Percentiles rank a stretch among this genome's conserved stretches.
phyloP scores from a whole-genome alignment of 1,140 invertebrate species.

The Arion vulgaris region DNA sequence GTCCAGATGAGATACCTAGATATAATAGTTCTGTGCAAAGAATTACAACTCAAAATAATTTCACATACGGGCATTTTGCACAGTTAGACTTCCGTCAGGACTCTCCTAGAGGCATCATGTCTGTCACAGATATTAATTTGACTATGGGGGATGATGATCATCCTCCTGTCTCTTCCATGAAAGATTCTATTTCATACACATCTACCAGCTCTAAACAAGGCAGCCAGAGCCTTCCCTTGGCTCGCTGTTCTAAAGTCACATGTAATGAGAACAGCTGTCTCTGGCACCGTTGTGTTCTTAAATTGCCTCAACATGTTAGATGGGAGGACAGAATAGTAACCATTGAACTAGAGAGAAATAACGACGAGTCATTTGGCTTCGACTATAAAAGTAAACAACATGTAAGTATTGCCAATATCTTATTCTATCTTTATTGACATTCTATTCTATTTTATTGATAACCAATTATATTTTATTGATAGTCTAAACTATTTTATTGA shows the following conservation, averaged over 20 bases:
- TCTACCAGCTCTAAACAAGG: neutral
- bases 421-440: too few species aligned
- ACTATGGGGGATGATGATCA: conserved; percentile 44
- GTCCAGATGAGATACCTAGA: neutral
- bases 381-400: conserved; percentile 22
- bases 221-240: neutral
- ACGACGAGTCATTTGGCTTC: conserved; percentile 13
- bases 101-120: conserved; percentile 8
- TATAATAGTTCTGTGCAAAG: neutral
- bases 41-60: neutral
- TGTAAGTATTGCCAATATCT: conserved; percentile 24
- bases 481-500: too few species aligned
- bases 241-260: neutral
- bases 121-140: conserved; percentile 29
- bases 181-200: neutral
- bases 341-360: neutral
- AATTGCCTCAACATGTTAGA: conserved; percentile 22
- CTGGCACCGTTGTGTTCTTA: conserved; percentile 28
- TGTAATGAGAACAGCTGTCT: conserved; percentile 18
- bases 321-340: conserved; percentile 13
- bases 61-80: neutral
- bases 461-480: too few species aligned
- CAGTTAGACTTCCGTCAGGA: neutral
- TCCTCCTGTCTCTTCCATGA: conserved; percentile 9
- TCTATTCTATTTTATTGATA: too few species aligned